These are phyloP conservation scores for Hepsetus odoe DNA, from an alignment of 2,113 vertebrate genomes.

Conservation along the genomic window DNA sequence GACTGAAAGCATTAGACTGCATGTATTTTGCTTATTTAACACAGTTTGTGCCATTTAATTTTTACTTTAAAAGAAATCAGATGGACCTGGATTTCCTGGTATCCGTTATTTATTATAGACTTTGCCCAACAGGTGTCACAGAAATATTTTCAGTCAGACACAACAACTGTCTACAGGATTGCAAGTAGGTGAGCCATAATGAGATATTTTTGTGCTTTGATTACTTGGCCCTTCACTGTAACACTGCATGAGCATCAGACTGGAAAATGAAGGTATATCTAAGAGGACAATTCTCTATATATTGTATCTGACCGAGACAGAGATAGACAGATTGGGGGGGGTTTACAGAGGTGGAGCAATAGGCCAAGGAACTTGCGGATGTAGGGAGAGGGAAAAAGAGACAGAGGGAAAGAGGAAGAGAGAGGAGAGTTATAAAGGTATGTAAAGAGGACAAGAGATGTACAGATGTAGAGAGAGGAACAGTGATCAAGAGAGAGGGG, in stretches of 20 bases:
- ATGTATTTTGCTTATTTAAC: constrained; percentile 14
- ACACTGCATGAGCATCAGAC: constrained; percentile 12
- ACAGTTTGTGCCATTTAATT: not conserved
- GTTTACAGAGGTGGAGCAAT: too few relatives aligned
- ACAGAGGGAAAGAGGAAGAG: too few relatives aligned
- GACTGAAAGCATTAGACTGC: constrained; percentile 9
- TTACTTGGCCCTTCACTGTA: constrained; percentile 5
- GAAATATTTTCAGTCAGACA: constrained; percentile 7
- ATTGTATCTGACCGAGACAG: constrained; percentile 47
- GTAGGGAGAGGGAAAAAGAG: too few relatives aligned
- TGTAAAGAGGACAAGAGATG: too few relatives aligned
- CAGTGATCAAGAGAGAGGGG: too few relatives aligned
- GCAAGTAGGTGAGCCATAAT: constrained; percentile 16
- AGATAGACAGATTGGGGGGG: not conserved
- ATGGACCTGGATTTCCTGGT: not conserved
- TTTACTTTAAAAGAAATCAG: constrained; percentile 17
- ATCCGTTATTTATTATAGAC: not conserved
- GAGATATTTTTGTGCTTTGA: constrained; percentile 20
- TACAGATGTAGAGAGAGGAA: too few relatives aligned
- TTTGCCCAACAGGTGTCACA: constrained; percentile 20
- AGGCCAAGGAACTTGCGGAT: too few relatives aligned
- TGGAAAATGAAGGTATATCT: not conserved
- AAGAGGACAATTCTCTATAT: not conserved
- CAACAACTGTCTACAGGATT: not conserved
- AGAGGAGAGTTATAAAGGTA: too few relatives aligned